Conservation (phyloP, 2,888 invertebrate genomes). For the Acrobeloides nanus region DNA sequence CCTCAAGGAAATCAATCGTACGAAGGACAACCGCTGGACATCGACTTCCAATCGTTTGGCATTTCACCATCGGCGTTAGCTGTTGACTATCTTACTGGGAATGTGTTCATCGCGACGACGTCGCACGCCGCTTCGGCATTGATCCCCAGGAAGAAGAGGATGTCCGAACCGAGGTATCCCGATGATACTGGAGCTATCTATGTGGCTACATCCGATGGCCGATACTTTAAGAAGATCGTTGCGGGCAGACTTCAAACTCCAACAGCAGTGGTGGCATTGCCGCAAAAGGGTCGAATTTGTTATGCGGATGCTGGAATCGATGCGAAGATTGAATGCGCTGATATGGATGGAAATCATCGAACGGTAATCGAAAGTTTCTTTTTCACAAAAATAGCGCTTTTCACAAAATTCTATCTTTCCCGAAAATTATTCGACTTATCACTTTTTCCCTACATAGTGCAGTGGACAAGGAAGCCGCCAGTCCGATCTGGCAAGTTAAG, state of each 20-base stretch:
- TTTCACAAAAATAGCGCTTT: no score
- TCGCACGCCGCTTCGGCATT: conserved; percentile 3
- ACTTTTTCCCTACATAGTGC: no score
- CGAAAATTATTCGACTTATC: no score
- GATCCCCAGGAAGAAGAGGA: conserved; percentile 29
- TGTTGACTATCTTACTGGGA: conserved; percentile 79
- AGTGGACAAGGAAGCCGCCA: no score
- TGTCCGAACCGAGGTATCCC: conserved; percentile 39
- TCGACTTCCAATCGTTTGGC: conserved; percentile 43
- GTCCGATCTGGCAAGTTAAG: no score
- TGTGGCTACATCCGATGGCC: conserved; percentile 79
- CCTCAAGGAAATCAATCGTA: conserved; percentile 50
- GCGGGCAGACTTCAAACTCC: conserved; percentile 70
- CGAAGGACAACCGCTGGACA: conserved; percentile 46
- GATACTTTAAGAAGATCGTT: conserved; percentile 63
- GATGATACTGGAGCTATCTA: conserved; percentile 65
- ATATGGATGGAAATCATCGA: conserved; percentile 91
- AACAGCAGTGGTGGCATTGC: conserved; percentile 64
- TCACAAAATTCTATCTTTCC: no score
- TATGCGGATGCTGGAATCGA: conserved; percentile 87
- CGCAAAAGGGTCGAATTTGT: conserved; percentile 66
- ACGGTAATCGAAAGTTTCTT: no score
- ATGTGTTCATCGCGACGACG: conserved; percentile 44
- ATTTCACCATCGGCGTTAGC: conserved; percentile 73
- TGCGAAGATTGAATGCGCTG: conserved; percentile 85